Base-by-base conservation (phyloP, 2,113 vertebrate species). In the Eidolon helvum region DNA sequence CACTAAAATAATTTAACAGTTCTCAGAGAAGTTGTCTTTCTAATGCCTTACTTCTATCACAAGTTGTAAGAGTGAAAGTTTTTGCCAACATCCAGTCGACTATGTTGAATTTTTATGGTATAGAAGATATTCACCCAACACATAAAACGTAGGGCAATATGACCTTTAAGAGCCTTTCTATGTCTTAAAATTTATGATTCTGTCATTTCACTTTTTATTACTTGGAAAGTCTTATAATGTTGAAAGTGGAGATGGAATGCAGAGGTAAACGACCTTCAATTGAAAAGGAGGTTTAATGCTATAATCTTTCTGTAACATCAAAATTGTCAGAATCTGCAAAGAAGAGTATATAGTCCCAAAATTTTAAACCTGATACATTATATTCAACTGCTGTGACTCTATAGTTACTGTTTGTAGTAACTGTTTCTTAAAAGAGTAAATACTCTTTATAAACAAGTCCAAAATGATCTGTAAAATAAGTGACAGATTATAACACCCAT, bases 191-290 rank as follows among this genome's bases (percentile, higher is more conserved):
- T 96, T 96, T 97, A 96, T 82, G 80, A 66, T 86, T 80, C 85
- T 95, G 77, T 95, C 91, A 90, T 94, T 87, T 94, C 40, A 43
- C n/a, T 87, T 97, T 95, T 97, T 87, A 95, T 95, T 85, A 82
- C 83, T 94, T 90, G 48, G n/a, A 71, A 89, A 65, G 38, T 83
- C 63, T 79, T 59, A 85, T 12, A 78, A 59, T 69, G 9, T 65
- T 92, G 50, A 68, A 74, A 90, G 57, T 87, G 43, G 59, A 38
- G 50, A 65, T 74, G 28, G 10, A 91, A 21, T 43, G 30, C 48
- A 14, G 15, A 3, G 43, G 38, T 87, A 69, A 94, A 40, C 30
- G 74, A 72, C 66, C 69, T 95, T 85, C 43, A 59, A 28, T 92
- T 89, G 87, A 53, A 94, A 80, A 90, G n/a, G 38, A 69, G 48